Conservation (phyloP, 1,140 invertebrate genomes). For the Lepidostoma basale region DNA sequence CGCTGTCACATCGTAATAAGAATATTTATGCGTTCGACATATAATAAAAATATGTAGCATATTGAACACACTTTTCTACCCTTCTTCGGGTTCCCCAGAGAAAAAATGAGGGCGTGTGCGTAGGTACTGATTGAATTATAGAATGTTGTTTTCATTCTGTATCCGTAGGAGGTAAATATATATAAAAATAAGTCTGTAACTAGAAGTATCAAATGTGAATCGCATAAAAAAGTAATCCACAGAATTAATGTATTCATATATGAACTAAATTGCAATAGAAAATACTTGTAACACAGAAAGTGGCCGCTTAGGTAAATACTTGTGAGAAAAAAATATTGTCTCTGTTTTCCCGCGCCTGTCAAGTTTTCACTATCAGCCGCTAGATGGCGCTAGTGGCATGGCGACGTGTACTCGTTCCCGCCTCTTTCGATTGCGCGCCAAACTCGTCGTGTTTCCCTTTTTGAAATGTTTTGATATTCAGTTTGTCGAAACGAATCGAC, state of each 20-base stretch:
- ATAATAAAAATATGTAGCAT: not conserved
- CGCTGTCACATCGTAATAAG: too few relatives aligned
- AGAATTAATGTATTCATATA: too few relatives aligned
- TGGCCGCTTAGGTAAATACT: too few relatives aligned
- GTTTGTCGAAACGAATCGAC: constrained; percentile 26
- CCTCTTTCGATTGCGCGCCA: constrained; percentile 20
- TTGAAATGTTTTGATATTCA: not conserved
- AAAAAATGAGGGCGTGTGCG: too few relatives aligned
- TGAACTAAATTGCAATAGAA: too few relatives aligned
- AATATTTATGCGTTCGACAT: not conserved
- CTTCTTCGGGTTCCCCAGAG: too few relatives aligned
- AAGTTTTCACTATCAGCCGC: constrained; percentile 9
- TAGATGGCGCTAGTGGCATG: constrained; percentile 23
- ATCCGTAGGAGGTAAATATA: not conserved
- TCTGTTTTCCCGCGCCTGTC: not conserved
- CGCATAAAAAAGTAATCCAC: too few relatives aligned
- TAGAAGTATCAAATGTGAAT: not conserved
- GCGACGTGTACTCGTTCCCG: constrained; percentile 1
- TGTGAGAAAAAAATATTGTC: too few relatives aligned
- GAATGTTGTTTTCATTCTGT: too few relatives aligned
- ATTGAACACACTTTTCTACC: too few relatives aligned
- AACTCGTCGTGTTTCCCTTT: constrained; percentile 10
- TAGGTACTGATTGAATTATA: too few relatives aligned
- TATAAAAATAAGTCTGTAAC: not conserved
- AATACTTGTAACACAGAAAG: too few relatives aligned